These are phyloP conservation scores for Pseudomyrmex sp. DNA, from an alignment of 1,140 invertebrate species.

Conservation along the genomic window DNA sequence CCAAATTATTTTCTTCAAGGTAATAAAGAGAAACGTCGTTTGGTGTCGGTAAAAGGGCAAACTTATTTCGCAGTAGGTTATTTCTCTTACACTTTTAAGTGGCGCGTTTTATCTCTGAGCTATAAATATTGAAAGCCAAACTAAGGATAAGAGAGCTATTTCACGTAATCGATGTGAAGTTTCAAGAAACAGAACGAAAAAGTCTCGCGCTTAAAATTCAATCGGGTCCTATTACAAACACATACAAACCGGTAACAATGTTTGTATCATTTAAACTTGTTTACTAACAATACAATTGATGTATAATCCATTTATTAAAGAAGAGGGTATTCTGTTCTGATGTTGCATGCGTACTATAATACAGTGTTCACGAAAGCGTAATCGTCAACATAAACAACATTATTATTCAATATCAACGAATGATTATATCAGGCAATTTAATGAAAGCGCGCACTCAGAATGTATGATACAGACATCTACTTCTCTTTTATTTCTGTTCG, in stretches of 20 bases:
- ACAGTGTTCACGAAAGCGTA: neutral
- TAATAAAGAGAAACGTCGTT: slow-evolving; percentile 37
- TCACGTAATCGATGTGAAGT: neutral
- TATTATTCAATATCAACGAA: neutral
- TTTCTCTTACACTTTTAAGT: slow-evolving; percentile 25
- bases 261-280: no score
- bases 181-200: neutral
- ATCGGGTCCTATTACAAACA: no score
- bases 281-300: neutral
- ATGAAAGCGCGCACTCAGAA: neutral
- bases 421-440: slow-evolving; percentile 16
- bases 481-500: neutral
- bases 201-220: neutral
- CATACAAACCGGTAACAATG: no score
- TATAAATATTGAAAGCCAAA: slow-evolving; percentile 28
- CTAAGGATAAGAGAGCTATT: neutral
- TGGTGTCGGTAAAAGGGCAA: slow-evolving; percentile 27
- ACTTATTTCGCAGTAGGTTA: neutral
- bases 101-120: neutral
- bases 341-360: neutral
- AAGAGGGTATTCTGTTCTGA: neutral
- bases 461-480: neutral
- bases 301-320: slow-evolving; percentile 4
- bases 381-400: neutral
- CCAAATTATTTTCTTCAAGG: slow-evolving; percentile 55